Evolutionary conservation across 2,888 invertebrate species (phyloP), one percentile per base, ranked within the genome.

Genomic region (Pristionchus entomophagus): DNA sequence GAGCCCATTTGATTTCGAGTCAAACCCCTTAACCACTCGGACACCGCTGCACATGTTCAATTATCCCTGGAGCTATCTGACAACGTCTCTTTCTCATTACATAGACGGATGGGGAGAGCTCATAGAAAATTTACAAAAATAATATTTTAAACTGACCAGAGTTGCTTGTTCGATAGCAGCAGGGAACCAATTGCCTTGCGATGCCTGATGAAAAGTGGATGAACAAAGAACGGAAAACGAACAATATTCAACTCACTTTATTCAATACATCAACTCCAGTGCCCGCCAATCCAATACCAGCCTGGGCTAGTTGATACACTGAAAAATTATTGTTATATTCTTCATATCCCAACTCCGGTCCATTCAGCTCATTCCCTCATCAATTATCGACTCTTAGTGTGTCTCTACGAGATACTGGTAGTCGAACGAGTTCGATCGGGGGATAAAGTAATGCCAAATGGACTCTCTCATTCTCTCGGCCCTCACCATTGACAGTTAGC

Each of bases 21-120:
- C 86, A 86, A 86, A 83, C 86, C 84, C 86, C 86, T 86, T 86
- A 84, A 86, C 86, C 86, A 86, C 86, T 86, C 86, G 86, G 86
- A 86, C 84, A 85, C 80, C 51, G 73, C 85, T 85, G 85, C 85
- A 84, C 84, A 62, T 59, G 38, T 17, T 35, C 22, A 0, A 84
- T 59, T n/a, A 35, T 35, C 35, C 0, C 22, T 29, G 14, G 29
- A 26, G 29, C 59, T 29, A 59, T 29, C 59, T 5, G 35, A 19
- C 38, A n/a, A n/a, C n/a, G n/a, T 17, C 38, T 69, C 65, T 35
- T 29, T 69, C 77, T 38, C 19, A 14, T 0, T 29, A 26, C 77
- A 29, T 45, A 26, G 19, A 19, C 59, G 10, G 12, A 59, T 5
- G 14, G 26, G 4, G 29, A 26, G 59, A 59, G 22, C 59, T 29